Evolutionary conservation across 2,797 vertebrate species (phyloP).

Genomic region (Alcedo quadribrachys): DNA sequence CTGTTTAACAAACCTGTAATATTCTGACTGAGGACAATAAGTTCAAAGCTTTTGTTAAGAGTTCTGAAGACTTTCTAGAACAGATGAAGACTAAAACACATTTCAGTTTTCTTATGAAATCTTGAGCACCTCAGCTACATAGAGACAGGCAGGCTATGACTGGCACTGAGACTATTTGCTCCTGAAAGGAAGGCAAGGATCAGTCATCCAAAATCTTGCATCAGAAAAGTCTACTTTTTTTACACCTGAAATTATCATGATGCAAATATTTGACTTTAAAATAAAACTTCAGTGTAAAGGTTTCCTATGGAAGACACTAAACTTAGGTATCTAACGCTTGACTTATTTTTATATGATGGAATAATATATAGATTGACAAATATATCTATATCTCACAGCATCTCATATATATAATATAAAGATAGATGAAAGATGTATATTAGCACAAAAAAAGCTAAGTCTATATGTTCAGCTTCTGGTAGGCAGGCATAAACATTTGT

Average conservation of each 20-base stretch:
- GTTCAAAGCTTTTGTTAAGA: neutral
- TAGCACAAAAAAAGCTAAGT: neutral
- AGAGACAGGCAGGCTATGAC: neutral
- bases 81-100: neutral
- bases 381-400: neutral
- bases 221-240: neutral
- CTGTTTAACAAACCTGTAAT: neutral
- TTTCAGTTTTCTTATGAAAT: neutral
- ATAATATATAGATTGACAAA: neutral
- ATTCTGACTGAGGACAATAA: neutral
- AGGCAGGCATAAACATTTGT: neutral
- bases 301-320: neutral
- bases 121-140: neutral
- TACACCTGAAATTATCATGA: neutral
- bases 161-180: neutral
- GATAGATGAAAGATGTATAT: neutral
- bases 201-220: accelerated
- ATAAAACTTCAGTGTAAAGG: neutral
- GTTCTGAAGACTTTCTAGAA: neutral
- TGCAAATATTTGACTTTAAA: neutral
- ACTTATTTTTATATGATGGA: neutral
- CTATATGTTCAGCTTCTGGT: neutral
- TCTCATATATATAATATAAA: neutral
- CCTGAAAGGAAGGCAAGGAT: neutral
- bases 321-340: neutral